Evolutionary conservation across 2,888 invertebrate genomes (phyloP).

Genomic region (Conops quadrifasciatus): DNA sequence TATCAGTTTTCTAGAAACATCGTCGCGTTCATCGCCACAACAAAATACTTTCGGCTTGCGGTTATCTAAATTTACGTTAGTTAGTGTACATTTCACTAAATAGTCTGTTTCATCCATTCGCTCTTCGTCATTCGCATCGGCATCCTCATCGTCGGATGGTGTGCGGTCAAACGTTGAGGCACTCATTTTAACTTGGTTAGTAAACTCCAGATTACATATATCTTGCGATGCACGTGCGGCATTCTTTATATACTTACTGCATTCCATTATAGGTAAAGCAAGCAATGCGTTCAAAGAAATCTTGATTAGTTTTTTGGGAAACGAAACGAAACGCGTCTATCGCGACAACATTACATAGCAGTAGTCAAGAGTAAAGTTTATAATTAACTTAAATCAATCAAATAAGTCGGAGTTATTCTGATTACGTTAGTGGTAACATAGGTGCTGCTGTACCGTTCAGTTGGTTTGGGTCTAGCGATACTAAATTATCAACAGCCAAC

Average conservation of each 20-base stretch:
- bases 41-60: conserved; percentile 61
- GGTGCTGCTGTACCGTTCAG: no score
- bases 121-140: conserved; percentile 50
- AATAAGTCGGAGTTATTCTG: neutral
- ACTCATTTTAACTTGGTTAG: conserved; percentile 44
- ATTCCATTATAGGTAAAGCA: conserved; percentile 37
- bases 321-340: neutral
- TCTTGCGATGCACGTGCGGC: conserved; percentile 46
- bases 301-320: neutral
- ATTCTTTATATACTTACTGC: conserved; percentile 63
- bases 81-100: conserved; percentile 56
- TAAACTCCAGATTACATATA: conserved; percentile 31
- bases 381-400: neutral
- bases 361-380: neutral
- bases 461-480: no score
- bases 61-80: conserved; percentile 61
- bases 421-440: no score
- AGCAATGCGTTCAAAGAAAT: conserved; percentile 2
- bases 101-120: conserved; percentile 63
- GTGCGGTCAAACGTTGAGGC: conserved; percentile 43
- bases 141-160: conserved; percentile 45
- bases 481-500: no score
- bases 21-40: conserved; percentile 52
- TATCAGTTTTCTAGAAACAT: conserved; percentile 51
- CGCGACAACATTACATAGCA: neutral